Evolutionary conservation across 2,797 vertebrate genomes (phyloP), one percentile per base, ranked within the genome.

Genomic region (Eospalax fontanierii): DNA sequence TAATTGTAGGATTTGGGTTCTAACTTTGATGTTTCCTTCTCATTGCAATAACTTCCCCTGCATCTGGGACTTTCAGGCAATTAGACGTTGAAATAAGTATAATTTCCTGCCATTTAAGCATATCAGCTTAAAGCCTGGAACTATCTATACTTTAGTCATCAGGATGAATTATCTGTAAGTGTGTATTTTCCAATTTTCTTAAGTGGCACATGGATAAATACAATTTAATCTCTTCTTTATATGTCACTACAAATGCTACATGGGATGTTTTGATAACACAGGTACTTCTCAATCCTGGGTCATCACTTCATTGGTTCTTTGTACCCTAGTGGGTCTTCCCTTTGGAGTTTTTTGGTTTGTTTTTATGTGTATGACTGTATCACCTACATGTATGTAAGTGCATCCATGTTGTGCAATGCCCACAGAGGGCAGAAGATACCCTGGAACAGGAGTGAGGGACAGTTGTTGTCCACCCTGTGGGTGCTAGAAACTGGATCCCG

Each of bases 41-140:
- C 46, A 33, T 22, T 21, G 24, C 14, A 70, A 40, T 70, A 68
- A 80, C 59, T 76, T 66, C 43, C 83, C 68, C 79, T 43, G 73
- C 75, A 89, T 68, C 70, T 83, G 75, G 19, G 79, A 89, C 78
- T 89, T 90, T 82, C 30, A 59, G 71, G 38, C 65, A 93, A 90
- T 76, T 78, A 91, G 61, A 81, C 81, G 19, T 85, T 87, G 89
- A 92, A 89, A 43, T 73, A 95, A 57, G 21, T 78, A 68, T 79
- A 40, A 81, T 82, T 95, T 93, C 74, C 71, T 92, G 65, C 57
- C 19, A 59, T 73, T n/a, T 26, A 92, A 80, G 43, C 28, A 46
- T 14, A 68, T 54, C 61, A 83, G n/a, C 33, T 68, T 81, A 57
- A 80, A 92, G 63, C 10, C 30, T 26, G 2, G 24, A 82, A 73